Evolutionary conservation across 53 echinoderm and acorn worm genomes (phyloP).

Genomic region (Temnopleurus reevesii): DNA sequence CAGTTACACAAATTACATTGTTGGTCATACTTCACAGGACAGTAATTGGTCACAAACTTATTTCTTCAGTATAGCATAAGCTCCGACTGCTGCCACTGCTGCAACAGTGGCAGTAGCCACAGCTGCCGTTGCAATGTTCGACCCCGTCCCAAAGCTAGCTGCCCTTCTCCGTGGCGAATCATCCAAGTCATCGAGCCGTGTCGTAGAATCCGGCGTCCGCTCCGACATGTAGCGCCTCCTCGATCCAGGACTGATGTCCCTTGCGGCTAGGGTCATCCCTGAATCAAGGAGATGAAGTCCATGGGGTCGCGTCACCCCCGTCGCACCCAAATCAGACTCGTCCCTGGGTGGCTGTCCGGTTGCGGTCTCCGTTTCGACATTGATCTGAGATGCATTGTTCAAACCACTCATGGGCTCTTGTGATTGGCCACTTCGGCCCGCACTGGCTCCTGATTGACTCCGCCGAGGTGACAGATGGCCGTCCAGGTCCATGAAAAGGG

Average conservation of each 20-base stretch:
- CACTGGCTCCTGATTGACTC: not conserved
- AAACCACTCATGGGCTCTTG: not conserved
- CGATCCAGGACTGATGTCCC: not conserved
- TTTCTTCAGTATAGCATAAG: constrained; percentile 39
- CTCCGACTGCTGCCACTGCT: constrained; percentile 35
- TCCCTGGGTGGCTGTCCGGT: not conserved
- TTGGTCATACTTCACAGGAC: too few species aligned
- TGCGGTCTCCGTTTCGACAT: not conserved
- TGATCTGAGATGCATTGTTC: not conserved
- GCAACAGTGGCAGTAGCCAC: not conserved
- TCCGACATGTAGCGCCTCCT: constrained; percentile 18
- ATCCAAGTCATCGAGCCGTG: not conserved
- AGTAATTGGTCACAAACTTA: too few species aligned
- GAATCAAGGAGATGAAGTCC: not conserved
- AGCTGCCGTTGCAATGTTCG: constrained; percentile 21
- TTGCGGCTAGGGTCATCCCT: not conserved
- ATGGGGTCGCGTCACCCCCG: not conserved
- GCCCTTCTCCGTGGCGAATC: constrained; percentile 14
- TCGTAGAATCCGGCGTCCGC: not conserved
- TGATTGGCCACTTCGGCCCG: not conserved
- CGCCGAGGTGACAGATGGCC: not conserved
- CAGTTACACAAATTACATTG: too few species aligned
- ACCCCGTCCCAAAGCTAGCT: not conserved
- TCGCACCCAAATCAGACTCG: not conserved
- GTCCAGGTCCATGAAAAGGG: constrained; percentile 10